Evolutionary conservation across 53 echinoderm and acorn worm species (phyloP).

Genomic region (Apostichopus leukothele): DNA sequence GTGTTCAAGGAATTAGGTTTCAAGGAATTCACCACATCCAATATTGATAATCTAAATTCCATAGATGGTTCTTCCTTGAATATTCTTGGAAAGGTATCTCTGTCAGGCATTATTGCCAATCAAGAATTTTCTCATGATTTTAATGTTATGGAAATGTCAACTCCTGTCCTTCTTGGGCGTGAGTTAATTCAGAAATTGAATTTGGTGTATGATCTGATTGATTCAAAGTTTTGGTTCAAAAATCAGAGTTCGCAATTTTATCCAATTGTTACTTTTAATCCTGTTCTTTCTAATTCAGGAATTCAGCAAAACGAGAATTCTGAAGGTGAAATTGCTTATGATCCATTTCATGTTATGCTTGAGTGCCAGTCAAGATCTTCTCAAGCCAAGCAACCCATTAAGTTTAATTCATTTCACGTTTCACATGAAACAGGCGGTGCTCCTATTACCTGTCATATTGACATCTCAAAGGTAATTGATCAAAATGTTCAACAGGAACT

Average conservation of each 20-base stretch:
- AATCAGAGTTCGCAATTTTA: conserved; percentile 17
- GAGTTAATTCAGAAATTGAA: conserved; percentile 25
- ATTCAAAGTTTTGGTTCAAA: conserved; percentile 39
- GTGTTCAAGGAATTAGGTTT: conserved; percentile 2
- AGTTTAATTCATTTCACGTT: neutral
- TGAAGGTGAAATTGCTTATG: too few species aligned
- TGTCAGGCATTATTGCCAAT: conserved; percentile 21
- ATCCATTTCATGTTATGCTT: neutral
- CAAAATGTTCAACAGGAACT: neutral
- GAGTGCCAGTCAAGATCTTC: neutral
- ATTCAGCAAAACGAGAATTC: too few species aligned
- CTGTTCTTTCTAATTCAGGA: neutral
- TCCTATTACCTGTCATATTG: neutral
- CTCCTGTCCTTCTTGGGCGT: conserved; percentile 27
- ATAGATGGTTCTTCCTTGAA: conserved; percentile 26
- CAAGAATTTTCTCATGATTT: conserved; percentile 12
- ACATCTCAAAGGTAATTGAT: neutral
- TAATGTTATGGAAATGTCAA: conserved; percentile 24
- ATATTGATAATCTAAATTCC: conserved; percentile 26
- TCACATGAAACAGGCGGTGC: conserved; percentile 5
- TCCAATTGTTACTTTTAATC: conserved; percentile 4
- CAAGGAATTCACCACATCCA: neutral
- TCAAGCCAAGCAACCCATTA: neutral
- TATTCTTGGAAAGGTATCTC: conserved; percentile 16
- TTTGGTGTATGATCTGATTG: conserved; percentile 23